phyloP scores from a whole-genome alignment of 2,113 vertebrate species.

The Nanorana parkeri region DNA sequence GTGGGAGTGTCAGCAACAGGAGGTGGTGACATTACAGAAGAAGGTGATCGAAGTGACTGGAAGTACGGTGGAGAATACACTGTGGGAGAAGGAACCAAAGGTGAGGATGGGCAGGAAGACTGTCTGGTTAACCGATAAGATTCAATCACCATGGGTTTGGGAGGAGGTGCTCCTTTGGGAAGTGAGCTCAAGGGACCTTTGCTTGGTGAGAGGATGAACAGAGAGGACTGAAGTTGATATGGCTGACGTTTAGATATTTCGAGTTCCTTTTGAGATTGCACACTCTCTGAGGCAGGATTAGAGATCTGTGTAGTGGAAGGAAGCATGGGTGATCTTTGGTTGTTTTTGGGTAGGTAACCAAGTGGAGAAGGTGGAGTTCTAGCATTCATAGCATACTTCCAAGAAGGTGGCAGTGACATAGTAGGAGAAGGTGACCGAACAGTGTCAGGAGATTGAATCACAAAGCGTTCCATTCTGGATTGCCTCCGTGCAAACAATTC shows the following conservation, averaged over 20 bases:
- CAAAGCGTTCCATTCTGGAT: constrained; percentile 93
- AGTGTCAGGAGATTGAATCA: constrained; percentile 79
- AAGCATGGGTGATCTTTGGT: constrained; percentile 72
- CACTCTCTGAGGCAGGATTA: constrained; percentile 73
- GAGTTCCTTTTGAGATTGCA: constrained; percentile 83
- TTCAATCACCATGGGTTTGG: constrained; percentile 67
- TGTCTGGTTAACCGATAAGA: constrained; percentile 68
- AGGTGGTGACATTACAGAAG: constrained; percentile 67
- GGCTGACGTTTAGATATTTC: constrained; percentile 87
- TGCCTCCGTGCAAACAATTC: constrained; percentile 92
- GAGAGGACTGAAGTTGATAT: constrained; percentile 87
- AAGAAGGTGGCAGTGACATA: constrained; percentile 94
- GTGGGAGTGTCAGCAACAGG: constrained; percentile 60
- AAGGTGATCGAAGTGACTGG: constrained; percentile 62
- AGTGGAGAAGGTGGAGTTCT: constrained; percentile 70
- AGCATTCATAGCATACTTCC: constrained; percentile 86
- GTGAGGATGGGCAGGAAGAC: constrained; percentile 73
- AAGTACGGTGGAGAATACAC: constrained; percentile 69
- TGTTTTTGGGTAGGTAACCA: constrained; percentile 68
- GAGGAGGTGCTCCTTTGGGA: constrained; percentile 78
- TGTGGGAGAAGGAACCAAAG: constrained; percentile 67
- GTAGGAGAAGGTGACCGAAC: constrained; percentile 88
- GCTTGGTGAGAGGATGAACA: constrained; percentile 88
- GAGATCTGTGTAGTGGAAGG: constrained; percentile 73
- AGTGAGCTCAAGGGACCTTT: constrained; percentile 77